Evolutionary conservation across 2,888 invertebrate genomes (phyloP), one percentile per base, ranked within the genome.

Genomic region (Doris montereyensis): DNA sequence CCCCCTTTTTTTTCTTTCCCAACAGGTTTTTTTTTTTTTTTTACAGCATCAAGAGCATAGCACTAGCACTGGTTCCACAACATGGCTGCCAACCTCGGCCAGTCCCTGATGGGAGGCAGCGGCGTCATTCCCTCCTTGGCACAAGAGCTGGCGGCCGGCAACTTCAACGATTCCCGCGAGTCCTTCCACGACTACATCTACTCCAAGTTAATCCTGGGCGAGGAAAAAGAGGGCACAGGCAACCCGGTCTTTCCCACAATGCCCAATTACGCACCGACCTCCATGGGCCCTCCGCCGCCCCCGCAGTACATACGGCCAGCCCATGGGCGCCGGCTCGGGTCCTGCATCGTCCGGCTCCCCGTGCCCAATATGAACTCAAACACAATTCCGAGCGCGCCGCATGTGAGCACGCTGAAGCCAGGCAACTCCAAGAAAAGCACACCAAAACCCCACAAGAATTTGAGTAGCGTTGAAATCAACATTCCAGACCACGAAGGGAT

Each of bases 131-230:
- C 76, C 0, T 58, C 76, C 4, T 41, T 79, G n/a, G 79, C 76
- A 28, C 79, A 79, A 62, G 79, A 79, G 34, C 62, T 79, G 10
- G 79, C 79, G 0, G 35, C 75, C 8, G 72, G 79, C 10, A 79
- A 76, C 35, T 79, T 71, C 34, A 57, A 67, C 72, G 79, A 79
- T 10, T 58, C 24, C 52, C 30, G 79, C 2, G 79, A 79, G 28
- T 71, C 79, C n/a, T 79, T 79, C 72, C 79, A 79, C 35, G 76
- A 79, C 72, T 76, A 76, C 79, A 79, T 79, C 60, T 79, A 79
- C 75, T 75, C 79, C 58, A 79, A 79, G 41, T 62, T 79, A 21
- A 76, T 79, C 71, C 76, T 79, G 24, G 79, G 75, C 2, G 79
- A 79, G 3, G 75, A 79, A 3, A 79, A 79, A 5, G 17, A 41